These are phyloP conservation scores for Prinia subflava DNA, from an alignment of 2,113 vertebrate genomes.

Conservation along the genomic window DNA sequence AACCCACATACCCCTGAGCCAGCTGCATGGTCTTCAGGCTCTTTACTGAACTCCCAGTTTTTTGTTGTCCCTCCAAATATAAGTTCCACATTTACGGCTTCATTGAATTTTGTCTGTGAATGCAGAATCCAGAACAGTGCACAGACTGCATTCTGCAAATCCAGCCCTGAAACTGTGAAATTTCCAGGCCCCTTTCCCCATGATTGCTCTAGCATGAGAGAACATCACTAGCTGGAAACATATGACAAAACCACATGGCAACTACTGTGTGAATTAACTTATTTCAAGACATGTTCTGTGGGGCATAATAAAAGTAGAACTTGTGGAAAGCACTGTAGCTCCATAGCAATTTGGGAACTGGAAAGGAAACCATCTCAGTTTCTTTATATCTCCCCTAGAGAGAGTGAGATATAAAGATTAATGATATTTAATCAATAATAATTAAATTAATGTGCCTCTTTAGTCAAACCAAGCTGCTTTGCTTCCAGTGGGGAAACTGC, in stretches of 20 bases:
- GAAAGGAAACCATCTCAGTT: not conserved
- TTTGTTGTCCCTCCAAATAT: not conserved
- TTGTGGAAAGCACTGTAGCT: not conserved
- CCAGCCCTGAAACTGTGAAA: not conserved
- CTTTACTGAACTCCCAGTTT: not conserved
- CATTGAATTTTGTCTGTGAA: not conserved
- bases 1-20: not conserved
- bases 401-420: not conserved
- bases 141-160: not conserved
- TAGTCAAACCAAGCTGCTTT: not conserved
- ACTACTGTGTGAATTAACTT: not conserved
- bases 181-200: not conserved
- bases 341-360: not conserved
- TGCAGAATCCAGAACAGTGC: not conserved
- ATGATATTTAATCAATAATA: not conserved
- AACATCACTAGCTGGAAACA: not conserved
- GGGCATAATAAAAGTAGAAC: not conserved
- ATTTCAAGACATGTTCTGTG: not conserved
- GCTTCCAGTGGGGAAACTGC: not conserved
- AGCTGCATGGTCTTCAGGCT: not conserved
- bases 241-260: not conserved
- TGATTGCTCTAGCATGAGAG: not conserved
- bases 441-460: not conserved
- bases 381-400: not conserved
- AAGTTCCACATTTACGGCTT: not conserved